phyloP scores from a whole-genome alignment of 2,113 vertebrate genomes.

The Columba livia region DNA sequence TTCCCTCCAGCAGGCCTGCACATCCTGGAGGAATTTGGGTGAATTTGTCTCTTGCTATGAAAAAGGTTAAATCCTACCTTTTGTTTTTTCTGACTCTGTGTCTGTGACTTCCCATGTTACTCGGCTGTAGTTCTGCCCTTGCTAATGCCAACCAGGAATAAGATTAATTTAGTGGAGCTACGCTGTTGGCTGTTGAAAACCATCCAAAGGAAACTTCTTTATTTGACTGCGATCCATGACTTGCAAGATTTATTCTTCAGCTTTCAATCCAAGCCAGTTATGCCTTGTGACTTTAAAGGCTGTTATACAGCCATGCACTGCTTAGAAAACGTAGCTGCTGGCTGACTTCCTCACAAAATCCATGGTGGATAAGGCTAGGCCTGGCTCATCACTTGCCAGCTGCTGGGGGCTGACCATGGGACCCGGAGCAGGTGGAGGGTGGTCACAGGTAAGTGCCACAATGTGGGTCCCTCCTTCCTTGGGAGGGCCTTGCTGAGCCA shows the following conservation, averaged over 20 bases:
- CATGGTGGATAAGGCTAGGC: not conserved
- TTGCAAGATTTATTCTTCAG: not conserved
- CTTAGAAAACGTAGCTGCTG: not conserved
- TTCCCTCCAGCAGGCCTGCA: not conserved
- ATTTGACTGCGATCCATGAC: not conserved
- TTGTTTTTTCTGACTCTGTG: not conserved
- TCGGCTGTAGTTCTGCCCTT: not conserved
- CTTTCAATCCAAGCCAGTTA: not conserved
- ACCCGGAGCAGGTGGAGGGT: not conserved
- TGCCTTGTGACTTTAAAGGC: not conserved
- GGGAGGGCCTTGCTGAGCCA: not conserved
- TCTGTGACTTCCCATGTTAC: not conserved
- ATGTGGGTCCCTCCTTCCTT: fast-evolving
- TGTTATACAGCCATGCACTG: not conserved
- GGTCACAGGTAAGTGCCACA: not conserved
- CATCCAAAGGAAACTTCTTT: not conserved
- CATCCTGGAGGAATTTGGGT: not conserved
- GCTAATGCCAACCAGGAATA: not conserved
- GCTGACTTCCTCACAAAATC: not conserved
- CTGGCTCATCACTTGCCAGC: not conserved
- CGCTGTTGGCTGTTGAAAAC: not conserved
- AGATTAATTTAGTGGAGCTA: not conserved
- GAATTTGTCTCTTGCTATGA: not conserved
- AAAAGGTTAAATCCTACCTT: not conserved
- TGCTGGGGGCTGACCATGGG: not conserved